Evolutionary conservation across 2,113 vertebrate genomes (phyloP).

Genomic region (Sapajus apella): DNA sequence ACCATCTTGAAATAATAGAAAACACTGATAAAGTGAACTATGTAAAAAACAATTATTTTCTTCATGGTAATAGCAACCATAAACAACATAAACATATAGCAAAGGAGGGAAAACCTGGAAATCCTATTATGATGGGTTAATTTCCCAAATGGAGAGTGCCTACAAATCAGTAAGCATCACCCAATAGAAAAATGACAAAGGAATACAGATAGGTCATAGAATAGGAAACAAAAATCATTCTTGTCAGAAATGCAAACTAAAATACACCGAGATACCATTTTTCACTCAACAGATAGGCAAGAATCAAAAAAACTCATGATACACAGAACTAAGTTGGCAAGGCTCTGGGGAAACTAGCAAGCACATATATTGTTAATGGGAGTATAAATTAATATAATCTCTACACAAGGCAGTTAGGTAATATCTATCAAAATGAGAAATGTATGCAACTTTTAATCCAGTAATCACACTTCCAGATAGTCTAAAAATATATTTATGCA

Average conservation of each 20-base stretch:
- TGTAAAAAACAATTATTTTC: constrained; percentile 26
- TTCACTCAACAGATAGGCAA: constrained; percentile 8
- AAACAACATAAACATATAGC: background rate
- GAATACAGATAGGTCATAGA: background rate
- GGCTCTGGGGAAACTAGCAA: background rate
- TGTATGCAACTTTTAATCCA: background rate
- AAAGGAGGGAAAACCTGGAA: background rate
- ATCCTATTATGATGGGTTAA: background rate
- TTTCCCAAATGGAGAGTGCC: background rate
- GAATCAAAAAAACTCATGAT: background rate
- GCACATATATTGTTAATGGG: background rate
- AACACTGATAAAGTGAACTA: background rate
- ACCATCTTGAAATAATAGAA: background rate
- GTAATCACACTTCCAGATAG: background rate
- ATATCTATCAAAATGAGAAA: constrained; percentile 27
- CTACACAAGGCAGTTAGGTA: background rate
- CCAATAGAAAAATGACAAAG: background rate
- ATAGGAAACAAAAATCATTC: constrained; percentile 36
- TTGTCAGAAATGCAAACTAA: constrained; percentile 28
- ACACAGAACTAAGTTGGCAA: background rate
- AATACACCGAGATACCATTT: background rate
- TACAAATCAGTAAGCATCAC: background rate
- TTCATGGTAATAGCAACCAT: background rate
- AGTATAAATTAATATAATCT: background rate
- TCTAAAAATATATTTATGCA: background rate